Base-by-base conservation (phyloP, 2,113 vertebrate species). In the Actenoides lindsayi region DNA sequence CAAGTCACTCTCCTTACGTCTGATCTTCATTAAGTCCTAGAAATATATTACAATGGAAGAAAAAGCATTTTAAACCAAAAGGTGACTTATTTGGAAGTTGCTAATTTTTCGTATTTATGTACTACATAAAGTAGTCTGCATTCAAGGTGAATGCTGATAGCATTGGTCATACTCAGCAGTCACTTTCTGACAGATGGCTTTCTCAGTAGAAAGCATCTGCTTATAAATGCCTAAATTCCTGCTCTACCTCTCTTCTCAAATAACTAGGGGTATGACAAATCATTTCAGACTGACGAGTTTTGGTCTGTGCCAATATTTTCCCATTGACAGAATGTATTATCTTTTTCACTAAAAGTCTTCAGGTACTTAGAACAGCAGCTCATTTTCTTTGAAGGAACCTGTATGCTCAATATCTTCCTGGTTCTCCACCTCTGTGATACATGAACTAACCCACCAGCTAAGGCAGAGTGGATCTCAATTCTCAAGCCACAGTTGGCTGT, bases 1-100 rank as follows among this genome's bases (percentile, higher is more conserved):
- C 95, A 99, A 96, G 78, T 99, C 99, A 6, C 97, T 35, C 92
- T 99, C 99, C 91, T 99, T 99, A 41, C 98, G 97, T 74, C 74
- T 99, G 31, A 97, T 80, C 97, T 97, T 99, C 97, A 99, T 97
- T 89, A 99, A 97, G 33, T 91, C 96, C 99, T 99, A 96, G 33
- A 57, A 83, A 86, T 74, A 63, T 28, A 60, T 80, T 11, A 54
- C 1, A 7, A 44, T 4, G 10, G 12, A 23, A 94, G 7, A 89
- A 53, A 76, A 80, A 67, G 10, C 21, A 71, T 42, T 64, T 83
- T 33, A 67, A 93, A 65, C 4, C 11, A 54, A 35, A 78, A 89
- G 13, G 8, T 16, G 8, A 56, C 23, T 51, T 42, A 16, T 11
- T 33, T 50, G 17, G 35, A 67, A 92, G 74, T 33, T 4, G 25